Conservation (phyloP, 2,797 vertebrate species). For the Oophaga sylvatica region DNA sequence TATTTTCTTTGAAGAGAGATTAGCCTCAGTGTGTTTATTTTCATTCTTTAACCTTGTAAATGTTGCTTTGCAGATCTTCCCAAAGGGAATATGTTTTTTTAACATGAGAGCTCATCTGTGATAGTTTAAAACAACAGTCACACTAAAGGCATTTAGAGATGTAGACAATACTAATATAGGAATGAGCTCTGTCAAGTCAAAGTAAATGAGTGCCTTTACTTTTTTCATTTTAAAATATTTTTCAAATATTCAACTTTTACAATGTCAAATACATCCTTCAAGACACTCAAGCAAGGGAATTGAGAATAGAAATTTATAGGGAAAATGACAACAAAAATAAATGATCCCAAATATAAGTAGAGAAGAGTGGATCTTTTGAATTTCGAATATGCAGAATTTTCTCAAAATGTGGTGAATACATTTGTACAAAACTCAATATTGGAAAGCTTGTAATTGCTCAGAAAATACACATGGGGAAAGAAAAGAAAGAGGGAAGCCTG, state of each 20-base stretch:
- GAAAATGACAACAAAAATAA: background rate
- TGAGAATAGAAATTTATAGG: background rate
- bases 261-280: background rate
- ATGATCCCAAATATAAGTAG: background rate
- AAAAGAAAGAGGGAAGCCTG: no score
- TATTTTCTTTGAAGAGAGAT: conserved; percentile 59
- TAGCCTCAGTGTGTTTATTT: conserved; percentile 59
- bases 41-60: conserved; percentile 58
- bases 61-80: conserved; percentile 54
- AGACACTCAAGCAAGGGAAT: background rate
- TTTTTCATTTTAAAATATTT: background rate
- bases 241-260: conserved; percentile 2
- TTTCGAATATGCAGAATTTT: no score
- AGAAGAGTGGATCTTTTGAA: no score
- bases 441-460: no score
- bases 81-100: conserved; percentile 52
- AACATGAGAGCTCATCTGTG: conserved; percentile 38
- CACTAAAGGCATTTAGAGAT: conserved; percentile 17
- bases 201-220: background rate
- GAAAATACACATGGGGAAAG: no score
- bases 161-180: background rate
- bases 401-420: no score
- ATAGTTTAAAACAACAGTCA: conserved; percentile 42
- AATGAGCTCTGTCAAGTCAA: background rate
- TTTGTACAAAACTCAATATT: no score